These are phyloP conservation scores for Piprites chloris DNA, from an alignment of 2,113 vertebrate genomes.

Conservation along the genomic window DNA sequence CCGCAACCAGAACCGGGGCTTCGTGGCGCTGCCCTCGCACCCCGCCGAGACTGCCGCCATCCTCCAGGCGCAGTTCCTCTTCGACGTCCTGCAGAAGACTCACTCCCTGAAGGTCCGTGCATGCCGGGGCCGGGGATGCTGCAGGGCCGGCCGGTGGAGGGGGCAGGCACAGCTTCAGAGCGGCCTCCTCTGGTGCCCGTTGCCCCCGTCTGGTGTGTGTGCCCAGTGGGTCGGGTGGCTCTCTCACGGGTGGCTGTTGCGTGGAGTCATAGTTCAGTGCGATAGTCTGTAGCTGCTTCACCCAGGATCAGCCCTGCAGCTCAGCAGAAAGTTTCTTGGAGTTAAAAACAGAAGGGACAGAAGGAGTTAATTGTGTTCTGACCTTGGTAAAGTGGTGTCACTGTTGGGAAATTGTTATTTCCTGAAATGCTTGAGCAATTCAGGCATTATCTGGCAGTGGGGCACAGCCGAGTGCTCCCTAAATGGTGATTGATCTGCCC, in stretches of 20 bases:
- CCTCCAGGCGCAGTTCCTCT: slow-evolving; percentile 92
- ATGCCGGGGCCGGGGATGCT: rapidly evolving
- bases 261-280: rapidly evolving
- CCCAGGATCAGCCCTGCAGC: neutral
- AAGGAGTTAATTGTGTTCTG: neutral
- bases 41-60: slow-evolving; percentile 85
- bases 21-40: slow-evolving; percentile 92
- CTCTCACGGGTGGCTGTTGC: neutral
- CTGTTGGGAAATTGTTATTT: neutral
- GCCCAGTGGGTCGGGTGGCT: rapidly evolving
- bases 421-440: neutral
- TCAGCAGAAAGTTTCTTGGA: neutral
- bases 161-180: neutral
- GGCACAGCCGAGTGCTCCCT: neutral
- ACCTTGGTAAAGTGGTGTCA: neutral
- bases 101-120: slow-evolving; percentile 87
- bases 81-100: slow-evolving; percentile 93
- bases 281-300: neutral
- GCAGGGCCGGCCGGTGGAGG: neutral
- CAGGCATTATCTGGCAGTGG: neutral
- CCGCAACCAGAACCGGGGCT: slow-evolving; percentile 86
- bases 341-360: neutral
- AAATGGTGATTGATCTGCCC: neutral
- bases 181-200: neutral
- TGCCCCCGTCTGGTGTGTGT: rapidly evolving